These are phyloP conservation scores for Dexiosoma caninum DNA, from an alignment of 2,888 invertebrate species.

Conservation along the genomic window DNA sequence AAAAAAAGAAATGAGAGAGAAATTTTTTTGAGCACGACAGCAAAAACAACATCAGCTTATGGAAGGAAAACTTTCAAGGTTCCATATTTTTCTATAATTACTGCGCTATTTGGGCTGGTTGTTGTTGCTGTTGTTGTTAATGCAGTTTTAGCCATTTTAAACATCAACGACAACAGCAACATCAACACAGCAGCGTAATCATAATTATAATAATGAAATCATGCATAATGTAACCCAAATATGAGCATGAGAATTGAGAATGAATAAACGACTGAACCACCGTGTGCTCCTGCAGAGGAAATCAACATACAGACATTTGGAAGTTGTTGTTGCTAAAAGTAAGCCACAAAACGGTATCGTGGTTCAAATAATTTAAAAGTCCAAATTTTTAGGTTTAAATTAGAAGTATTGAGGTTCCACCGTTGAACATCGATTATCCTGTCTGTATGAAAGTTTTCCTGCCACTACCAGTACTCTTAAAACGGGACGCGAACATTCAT, in stretches of 20 bases:
- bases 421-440: no score
- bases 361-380: neutral
- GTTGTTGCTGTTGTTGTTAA: slow-evolving; percentile 9
- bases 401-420: no score
- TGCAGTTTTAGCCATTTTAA: neutral
- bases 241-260: slow-evolving; percentile 5
- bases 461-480: no score
- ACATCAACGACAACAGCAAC: slow-evolving; percentile 1
- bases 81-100: slow-evolving; percentile 48
- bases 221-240: slow-evolving; percentile 54
- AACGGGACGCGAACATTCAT: no score
- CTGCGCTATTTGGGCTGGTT: slow-evolving; percentile 43
- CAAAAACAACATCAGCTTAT: slow-evolving; percentile 20
- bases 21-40: neutral
- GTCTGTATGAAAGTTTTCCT: no score
- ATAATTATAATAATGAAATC: slow-evolving; percentile 56
- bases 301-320: slow-evolving; percentile 31
- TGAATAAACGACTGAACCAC: neutral
- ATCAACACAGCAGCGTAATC: slow-evolving; percentile 15
- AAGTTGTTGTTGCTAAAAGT: neutral
- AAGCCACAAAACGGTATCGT: neutral
- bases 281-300: slow-evolving; percentile 34
- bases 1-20: no score
- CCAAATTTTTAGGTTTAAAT: no score
- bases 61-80: slow-evolving; percentile 56